Evolutionary conservation across 2,797 vertebrate species (phyloP).

Genomic region (Lepus oiostolus): DNA sequence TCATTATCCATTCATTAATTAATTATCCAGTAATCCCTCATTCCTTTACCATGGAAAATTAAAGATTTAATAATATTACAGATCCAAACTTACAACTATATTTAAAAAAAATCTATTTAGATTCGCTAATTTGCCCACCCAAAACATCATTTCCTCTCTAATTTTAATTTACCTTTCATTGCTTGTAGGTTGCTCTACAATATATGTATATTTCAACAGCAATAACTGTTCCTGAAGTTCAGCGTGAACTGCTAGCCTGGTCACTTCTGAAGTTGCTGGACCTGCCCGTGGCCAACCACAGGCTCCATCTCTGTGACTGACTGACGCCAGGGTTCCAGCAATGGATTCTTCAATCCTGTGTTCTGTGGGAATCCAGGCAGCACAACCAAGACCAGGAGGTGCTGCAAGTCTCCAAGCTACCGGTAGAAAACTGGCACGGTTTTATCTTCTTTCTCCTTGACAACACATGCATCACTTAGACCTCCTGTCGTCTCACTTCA

Average conservation of each 20-base stretch:
- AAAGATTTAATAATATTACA: conserved; percentile 11
- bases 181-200: neutral
- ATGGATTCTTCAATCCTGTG: neutral
- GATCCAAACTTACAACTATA: conserved; percentile 45
- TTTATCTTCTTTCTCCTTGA: neutral
- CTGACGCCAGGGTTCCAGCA: neutral
- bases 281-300: neutral
- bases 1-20: conserved; percentile 23
- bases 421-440: neutral
- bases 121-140: neutral
- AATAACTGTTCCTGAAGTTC: neutral
- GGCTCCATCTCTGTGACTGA: neutral
- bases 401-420: neutral
- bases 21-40: conserved; percentile 46
- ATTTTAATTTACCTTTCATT: conserved; percentile 13
- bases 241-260: neutral
- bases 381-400: neutral
- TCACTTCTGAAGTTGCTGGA: neutral
- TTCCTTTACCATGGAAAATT: conserved; percentile 56
- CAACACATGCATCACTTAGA: neutral
- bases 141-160: conserved; percentile 10
- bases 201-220: neutral
- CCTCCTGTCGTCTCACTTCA: conserved; percentile 35
- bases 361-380: neutral
- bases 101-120: conserved; percentile 1